Conservation (phyloP, 1,140 invertebrate species). For the Ditylenchus dipsaci region DNA sequence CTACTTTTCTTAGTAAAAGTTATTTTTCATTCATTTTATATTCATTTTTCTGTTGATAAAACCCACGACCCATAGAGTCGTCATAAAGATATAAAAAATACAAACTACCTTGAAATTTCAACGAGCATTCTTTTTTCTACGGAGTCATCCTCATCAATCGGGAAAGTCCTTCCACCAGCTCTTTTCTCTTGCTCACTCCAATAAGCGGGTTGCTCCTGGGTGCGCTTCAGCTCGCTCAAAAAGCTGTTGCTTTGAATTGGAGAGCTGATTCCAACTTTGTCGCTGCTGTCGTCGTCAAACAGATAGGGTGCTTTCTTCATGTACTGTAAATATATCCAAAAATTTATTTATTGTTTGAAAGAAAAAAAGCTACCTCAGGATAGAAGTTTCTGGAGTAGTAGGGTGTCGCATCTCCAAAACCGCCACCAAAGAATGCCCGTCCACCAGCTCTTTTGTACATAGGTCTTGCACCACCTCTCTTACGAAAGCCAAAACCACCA, state of each 20-base stretch:
- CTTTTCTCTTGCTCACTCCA: background rate
- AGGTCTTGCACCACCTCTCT: background rate
- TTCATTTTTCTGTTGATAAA: too few relatives aligned
- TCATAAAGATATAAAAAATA: too few relatives aligned
- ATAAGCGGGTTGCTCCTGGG: background rate
- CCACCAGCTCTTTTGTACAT: background rate
- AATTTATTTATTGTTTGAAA: background rate
- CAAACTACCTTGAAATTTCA: too few relatives aligned
- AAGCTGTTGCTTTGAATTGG: background rate
- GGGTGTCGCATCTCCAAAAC: background rate
- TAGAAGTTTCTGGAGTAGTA: background rate
- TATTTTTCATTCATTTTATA: too few relatives aligned
- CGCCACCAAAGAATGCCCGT: background rate
- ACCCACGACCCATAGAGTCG: too few relatives aligned
- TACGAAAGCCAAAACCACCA: background rate
- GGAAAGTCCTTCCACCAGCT: background rate
- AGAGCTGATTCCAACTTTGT: background rate
- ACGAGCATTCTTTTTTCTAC: background rate
- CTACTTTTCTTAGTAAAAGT: too few relatives aligned
- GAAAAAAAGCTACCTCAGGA: background rate
- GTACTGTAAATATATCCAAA: background rate
- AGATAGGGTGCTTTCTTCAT: background rate
- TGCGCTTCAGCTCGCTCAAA: conserved; percentile 1
- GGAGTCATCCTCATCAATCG: background rate
- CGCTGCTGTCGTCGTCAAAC: background rate